These are phyloP conservation scores for Sakesphorus luctuosus DNA, from an alignment of 2,113 vertebrate species.

Conservation along the genomic window DNA sequence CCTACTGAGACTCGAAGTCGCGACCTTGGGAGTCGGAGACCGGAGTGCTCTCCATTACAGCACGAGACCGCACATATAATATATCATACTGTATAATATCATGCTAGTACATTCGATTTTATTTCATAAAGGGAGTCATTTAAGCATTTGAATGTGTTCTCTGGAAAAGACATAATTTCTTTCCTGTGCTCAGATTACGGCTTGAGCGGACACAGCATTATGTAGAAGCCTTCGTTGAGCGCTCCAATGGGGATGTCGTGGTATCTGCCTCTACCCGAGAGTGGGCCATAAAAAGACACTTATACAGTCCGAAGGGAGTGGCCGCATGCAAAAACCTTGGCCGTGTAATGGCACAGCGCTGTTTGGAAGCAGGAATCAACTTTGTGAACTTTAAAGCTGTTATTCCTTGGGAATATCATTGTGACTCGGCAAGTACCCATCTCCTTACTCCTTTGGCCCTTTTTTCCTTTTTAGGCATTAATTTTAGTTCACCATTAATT, in stretches of 20 bases:
- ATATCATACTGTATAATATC: background rate
- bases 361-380: slow-evolving; percentile 89
- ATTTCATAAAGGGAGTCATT: background rate
- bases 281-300: slow-evolving; percentile 90
- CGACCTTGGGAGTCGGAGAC: too few species aligned
- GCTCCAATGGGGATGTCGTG: slow-evolving; percentile 76
- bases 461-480: background rate
- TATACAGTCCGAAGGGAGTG: slow-evolving; percentile 83
- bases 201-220: slow-evolving; percentile 85
- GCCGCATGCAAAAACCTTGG: slow-evolving; percentile 87
- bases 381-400: slow-evolving; percentile 82
- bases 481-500: background rate
- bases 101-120: background rate
- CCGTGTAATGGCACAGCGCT: slow-evolving; percentile 86
- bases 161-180: background rate
- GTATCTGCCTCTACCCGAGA: slow-evolving; percentile 90
- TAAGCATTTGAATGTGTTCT: background rate
- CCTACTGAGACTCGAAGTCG: too few species aligned
- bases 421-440: slow-evolving; percentile 82
- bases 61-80: too few species aligned
- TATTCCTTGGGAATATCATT: slow-evolving; percentile 85
- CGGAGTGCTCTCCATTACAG: too few species aligned
- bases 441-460: background rate
- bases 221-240: slow-evolving; percentile 82
- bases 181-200: slow-evolving; percentile 76